phyloP scores from a whole-genome alignment of 2,797 vertebrate species.

The Lepus townsendii region DNA sequence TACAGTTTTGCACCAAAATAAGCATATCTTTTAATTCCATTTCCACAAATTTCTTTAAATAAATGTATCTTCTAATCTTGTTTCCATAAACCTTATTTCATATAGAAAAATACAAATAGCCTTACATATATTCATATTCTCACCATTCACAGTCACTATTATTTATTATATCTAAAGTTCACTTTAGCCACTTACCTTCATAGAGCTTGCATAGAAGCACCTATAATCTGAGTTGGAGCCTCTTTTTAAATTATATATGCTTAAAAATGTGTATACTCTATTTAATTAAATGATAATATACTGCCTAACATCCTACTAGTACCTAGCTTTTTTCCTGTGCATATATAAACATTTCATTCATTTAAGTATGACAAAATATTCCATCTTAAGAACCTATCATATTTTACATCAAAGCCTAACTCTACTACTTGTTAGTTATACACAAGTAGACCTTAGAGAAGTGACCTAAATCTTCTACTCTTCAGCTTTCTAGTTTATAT shows the following conservation, averaged over 20 bases:
- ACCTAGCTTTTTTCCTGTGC: not conserved
- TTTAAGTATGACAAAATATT: slow-evolving; percentile 7
- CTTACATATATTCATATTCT: not conserved
- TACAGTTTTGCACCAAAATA: too few species aligned
- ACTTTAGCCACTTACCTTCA: not conserved
- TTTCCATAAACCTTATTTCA: not conserved
- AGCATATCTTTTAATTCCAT: too few species aligned
- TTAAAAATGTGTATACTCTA: slow-evolving; percentile 24
- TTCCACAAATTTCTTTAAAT: too few species aligned
- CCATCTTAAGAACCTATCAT: not conserved
- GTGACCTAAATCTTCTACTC: not conserved
- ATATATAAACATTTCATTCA: not conserved
- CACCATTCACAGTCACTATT: slow-evolving; percentile 17
- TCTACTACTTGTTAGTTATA: slow-evolving; percentile 3
- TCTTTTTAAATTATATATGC: slow-evolving; percentile 31
- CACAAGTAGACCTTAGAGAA: not conserved
- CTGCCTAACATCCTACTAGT: not conserved
- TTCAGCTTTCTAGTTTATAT: slow-evolving; percentile 45
- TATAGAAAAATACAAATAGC: slow-evolving; percentile 19
- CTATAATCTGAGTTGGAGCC: not conserved
- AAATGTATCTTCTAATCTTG: too few species aligned
- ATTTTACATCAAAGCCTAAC: slow-evolving; percentile 32
- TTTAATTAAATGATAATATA: slow-evolving; percentile 36
- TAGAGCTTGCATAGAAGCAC: not conserved
- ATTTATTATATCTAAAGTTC: slow-evolving; percentile 49